Percentiles rank a stretch among this genome's conserved stretches.
Conservation (phyloP, 1,140 invertebrate genomes). For the Maconellicoccus hirsutus region DNA sequence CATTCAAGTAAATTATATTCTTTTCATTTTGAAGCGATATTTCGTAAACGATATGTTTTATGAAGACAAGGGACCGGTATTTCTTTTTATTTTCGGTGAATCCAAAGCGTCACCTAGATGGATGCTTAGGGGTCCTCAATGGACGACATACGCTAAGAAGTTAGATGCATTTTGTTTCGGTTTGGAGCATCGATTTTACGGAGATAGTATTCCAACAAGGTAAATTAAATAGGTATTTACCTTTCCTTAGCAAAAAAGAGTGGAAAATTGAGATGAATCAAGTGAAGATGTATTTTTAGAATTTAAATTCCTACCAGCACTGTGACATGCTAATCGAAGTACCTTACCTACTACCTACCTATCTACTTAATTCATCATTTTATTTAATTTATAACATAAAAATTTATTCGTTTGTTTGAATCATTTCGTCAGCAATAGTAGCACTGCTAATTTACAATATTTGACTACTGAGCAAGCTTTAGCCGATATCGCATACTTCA, state of each 20-base stretch:
- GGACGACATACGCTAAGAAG: slow-evolving; percentile 66
- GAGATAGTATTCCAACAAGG: slow-evolving; percentile 73
- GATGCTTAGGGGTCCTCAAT: slow-evolving; percentile 64
- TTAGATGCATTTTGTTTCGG: slow-evolving; percentile 70
- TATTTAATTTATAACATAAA: too few species aligned
- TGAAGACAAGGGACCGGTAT: slow-evolving; percentile 55
- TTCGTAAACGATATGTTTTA: slow-evolving; percentile 62
- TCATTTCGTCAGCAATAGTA: too few species aligned
- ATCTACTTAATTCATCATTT: too few species aligned
- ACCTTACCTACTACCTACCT: too few species aligned
- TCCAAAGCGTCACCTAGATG: slow-evolving; percentile 54
- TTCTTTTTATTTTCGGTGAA: slow-evolving; percentile 81
- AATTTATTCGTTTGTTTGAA: too few species aligned
- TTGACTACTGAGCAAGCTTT: slow-evolving; percentile 74
- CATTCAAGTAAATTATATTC: background rate
- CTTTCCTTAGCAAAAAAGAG: too few species aligned
- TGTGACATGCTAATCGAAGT: too few species aligned
- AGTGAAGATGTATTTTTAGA: too few species aligned
- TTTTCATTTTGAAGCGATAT: slow-evolving; percentile 50
- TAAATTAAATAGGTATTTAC: slow-evolving; percentile 33
- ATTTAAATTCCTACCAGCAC: too few species aligned
- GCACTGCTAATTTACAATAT: slow-evolving; percentile 52
- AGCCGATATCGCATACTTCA: slow-evolving; percentile 46
- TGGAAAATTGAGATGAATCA: too few species aligned
- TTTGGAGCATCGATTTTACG: slow-evolving; percentile 86